Conservation (phyloP, 1,140 invertebrate species). For the Carcinoscorpius rotundicauda region DNA sequence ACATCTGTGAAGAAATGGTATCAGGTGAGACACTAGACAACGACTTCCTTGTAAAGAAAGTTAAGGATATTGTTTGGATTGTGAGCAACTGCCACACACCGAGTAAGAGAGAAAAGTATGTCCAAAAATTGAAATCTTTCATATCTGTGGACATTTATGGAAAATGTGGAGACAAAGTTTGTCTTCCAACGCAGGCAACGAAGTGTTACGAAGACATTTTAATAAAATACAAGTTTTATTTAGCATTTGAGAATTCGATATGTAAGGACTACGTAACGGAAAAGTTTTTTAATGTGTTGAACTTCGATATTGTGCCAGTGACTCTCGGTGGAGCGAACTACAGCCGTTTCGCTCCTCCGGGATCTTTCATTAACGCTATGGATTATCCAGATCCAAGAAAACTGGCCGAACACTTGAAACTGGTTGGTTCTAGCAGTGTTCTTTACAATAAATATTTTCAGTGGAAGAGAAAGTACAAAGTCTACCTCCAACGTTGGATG, state of each 20-base stretch:
- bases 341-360: slow-evolving; percentile 42
- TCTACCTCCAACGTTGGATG: slow-evolving; percentile 21
- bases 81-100: slow-evolving; percentile 46
- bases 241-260: slow-evolving; percentile 32
- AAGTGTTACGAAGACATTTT: slow-evolving; percentile 23
- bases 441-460: slow-evolving; percentile 28
- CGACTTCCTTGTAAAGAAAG: slow-evolving; percentile 13
- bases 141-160: slow-evolving; percentile 56
- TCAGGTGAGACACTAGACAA: too few relatives aligned
- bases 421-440: slow-evolving; percentile 32
- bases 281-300: slow-evolving; percentile 29
- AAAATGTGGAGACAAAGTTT: slow-evolving; percentile 35
- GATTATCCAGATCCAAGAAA: slow-evolving; percentile 38
- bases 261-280: slow-evolving; percentile 27
- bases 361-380: slow-evolving; percentile 49
- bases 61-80: slow-evolving; percentile 42
- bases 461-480: slow-evolving; percentile 24
- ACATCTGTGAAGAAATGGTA: slow-evolving; percentile 1
- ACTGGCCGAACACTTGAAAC: slow-evolving; percentile 40
- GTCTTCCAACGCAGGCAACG: slow-evolving; percentile 16
- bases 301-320: slow-evolving; percentile 46
- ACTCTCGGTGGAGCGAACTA: slow-evolving; percentile 50
- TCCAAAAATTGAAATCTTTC: slow-evolving; percentile 39
- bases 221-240: slow-evolving; percentile 30
- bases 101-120: slow-evolving; percentile 42